Base-by-base conservation (phyloP, 2,888 invertebrate genomes). In the Drosophila neonasuta region DNA sequence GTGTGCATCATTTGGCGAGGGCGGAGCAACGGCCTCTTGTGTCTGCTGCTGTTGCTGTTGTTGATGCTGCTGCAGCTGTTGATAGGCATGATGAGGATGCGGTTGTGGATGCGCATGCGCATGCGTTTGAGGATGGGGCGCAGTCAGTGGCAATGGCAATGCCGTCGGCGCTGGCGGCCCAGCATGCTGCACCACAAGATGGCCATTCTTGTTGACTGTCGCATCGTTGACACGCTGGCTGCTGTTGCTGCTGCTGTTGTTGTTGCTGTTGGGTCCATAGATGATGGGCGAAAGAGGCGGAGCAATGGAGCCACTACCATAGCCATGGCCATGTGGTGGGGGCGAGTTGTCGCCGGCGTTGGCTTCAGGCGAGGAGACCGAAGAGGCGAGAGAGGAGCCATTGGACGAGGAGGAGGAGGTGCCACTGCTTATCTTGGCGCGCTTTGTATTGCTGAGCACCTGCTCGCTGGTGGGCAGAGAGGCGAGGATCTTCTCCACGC, bases 401-500 rank as follows among this genome's bases (percentile, higher is more conserved):
- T 42, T 50, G 63, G 74, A 74, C 4, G 78, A 70, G 45, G 65
- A 62, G 7, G 61, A 68, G 45, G 44, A 49, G 59, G 30, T 52
- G 34, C 41, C 34, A 49, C 62, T 44, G 92, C 89, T 84, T 24
- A 90, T 77, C 64, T 91, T 91, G 56, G 91, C 89, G 73, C 97
- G 93, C 91, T 97, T 97, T 0, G 95, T 95, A 50, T 96, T 94
- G 90, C 95, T 96, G 61, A 97, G 92, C 0, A 97, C 95, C 90
- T 97, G 96, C 81, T 97, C 97, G 85, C 94, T 95, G 36, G 95
- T 94, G 3, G 97, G 97, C 80, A 97, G 89, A 2, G 96, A 96
- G 0, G 97, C 96, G 87, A 97, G 92, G 13, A 97, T 96, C 91
- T 97, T 96, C 88, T 97, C 97, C 64, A 97, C 94, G 90, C 96